Evolutionary conservation across 2,888 invertebrate genomes (phyloP).

Genomic region (Himalopsyche japonica): DNA sequence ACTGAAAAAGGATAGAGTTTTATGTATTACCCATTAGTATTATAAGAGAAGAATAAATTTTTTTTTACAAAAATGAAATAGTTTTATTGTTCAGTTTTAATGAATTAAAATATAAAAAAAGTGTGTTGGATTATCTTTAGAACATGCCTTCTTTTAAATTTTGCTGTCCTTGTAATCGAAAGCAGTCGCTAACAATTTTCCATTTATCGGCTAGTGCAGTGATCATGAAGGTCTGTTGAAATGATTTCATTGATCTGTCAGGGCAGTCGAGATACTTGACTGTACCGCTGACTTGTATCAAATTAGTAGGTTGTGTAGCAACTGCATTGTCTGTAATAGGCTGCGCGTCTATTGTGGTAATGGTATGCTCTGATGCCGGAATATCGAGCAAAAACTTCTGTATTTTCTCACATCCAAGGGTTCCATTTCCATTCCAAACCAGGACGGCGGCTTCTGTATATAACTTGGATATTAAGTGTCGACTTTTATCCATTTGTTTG

Average conservation of each 20-base stretch:
- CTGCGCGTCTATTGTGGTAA: constrained; percentile 85
- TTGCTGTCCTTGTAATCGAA: constrained; percentile 21
- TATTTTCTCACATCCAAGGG: constrained; percentile 78
- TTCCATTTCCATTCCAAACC: constrained; percentile 92
- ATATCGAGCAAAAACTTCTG: constrained; percentile 84
- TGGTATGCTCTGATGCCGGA: constrained; percentile 76
- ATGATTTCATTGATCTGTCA: constrained; percentile 62
- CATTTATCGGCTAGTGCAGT: constrained; percentile 88
- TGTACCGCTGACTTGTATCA: constrained; percentile 82
- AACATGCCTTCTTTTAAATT: not conserved
- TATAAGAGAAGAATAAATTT: too few species aligned
- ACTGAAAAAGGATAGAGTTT: too few species aligned
- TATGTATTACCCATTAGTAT: too few species aligned
- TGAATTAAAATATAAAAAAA: not conserved
- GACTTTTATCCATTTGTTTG: constrained; percentile 82
- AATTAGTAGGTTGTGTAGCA: constrained; percentile 75
- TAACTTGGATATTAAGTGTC: constrained; percentile 79
- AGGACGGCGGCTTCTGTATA: constrained; percentile 84
- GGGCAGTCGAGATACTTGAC: constrained; percentile 69
- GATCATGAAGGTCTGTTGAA: constrained; percentile 85
- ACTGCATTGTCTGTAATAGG: constrained; percentile 79
- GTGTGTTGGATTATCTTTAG: not conserved
- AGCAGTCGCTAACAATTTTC: constrained; percentile 91
- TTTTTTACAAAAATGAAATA: not conserved
- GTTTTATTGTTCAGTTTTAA: not conserved